Base-by-base conservation (phyloP, 2,113 vertebrate species). In the Drymodes brunneopygia region DNA sequence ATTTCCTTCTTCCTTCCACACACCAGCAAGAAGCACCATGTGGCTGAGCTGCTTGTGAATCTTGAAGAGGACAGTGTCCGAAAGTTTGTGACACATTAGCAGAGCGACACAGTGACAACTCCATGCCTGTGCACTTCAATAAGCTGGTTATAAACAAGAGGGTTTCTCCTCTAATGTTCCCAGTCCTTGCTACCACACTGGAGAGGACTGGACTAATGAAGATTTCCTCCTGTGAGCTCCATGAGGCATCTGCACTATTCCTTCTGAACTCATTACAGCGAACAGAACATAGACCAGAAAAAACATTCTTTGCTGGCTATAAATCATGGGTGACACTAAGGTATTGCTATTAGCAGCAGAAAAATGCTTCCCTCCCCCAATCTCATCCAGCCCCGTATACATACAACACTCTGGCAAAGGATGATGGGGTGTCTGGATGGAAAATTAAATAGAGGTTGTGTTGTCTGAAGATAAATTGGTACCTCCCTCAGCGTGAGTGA, bases 371-470 rank as follows among this genome's bases (percentile, higher is more conserved):
- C 89, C 77, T 94, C 88, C 89, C 91, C 87, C 83, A 75, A 14
- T 23, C 56, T 90, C 31, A 47, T 79, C 78, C 87, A 94, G 51
- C 56, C 88, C 50, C 10, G 9, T 84, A 51, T 45, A 81, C 58
- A 57, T 47, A 18, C 65, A 85, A 14, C 50, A 61, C 36, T 79
- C 64, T 10, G 19, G 62, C 56, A 81, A 89, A 73, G 51, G 88
- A 51, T 86, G 72, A 87, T 92, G 69, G 61, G 47, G 23, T 86
- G 78, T 70, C 94, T 94, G 92, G 47, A n/a, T 54, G 57, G 95
- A 90, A 97, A 97, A 97, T 97, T 94, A 96, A 95, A 80, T 58
- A 73, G 91, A 90, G 54, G 36, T 91, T 96, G 78, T 94, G 94
- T 95, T 94, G 87, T 71, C 81, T 92, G 90, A 92, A 95, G 95